These are phyloP conservation scores for Leucoptera coffeella DNA, from an alignment of 2,888 invertebrate species.

Conservation along the genomic window DNA sequence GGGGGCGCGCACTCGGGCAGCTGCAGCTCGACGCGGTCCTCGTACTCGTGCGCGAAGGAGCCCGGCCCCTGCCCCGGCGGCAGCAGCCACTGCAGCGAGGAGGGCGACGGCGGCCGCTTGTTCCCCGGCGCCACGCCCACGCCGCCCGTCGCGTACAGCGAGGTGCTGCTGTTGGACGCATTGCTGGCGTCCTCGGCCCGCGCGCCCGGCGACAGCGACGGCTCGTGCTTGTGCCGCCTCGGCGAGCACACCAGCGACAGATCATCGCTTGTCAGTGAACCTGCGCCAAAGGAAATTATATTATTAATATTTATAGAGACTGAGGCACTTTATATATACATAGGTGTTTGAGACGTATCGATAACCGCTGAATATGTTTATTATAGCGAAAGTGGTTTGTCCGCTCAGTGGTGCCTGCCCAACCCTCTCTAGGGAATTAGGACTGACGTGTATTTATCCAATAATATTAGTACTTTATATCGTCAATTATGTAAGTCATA, in stretches of 20 bases:
- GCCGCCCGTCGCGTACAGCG: constrained; percentile 51
- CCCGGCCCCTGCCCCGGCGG: constrained; percentile 64
- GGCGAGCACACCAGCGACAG: constrained; percentile 61
- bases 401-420: too few relatives aligned
- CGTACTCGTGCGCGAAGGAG: constrained; percentile 63
- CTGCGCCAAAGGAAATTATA: constrained; percentile 46
- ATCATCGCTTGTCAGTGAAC: constrained; percentile 75
- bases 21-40: constrained; percentile 57
- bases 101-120: constrained; percentile 44
- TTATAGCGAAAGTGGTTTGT: too few relatives aligned
- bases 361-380: too few relatives aligned
- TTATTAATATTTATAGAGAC: too few relatives aligned
- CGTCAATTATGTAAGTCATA: too few relatives aligned
- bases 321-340: too few relatives aligned
- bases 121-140: constrained; percentile 23
- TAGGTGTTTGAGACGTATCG: too few relatives aligned
- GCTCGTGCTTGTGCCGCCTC: constrained; percentile 56
- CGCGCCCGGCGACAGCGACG: constrained; percentile 59
- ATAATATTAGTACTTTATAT: too few relatives aligned
- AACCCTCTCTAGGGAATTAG: too few relatives aligned
- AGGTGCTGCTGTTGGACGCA: constrained; percentile 58
- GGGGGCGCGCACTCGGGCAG: constrained; percentile 44
- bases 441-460: too few relatives aligned
- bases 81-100: constrained; percentile 68
- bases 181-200: constrained; percentile 71